Percentiles rank a stretch among this genome's conserved stretches.
Conservation (phyloP, 2,797 vertebrate genomes). For the Manis pentadactyla region DNA sequence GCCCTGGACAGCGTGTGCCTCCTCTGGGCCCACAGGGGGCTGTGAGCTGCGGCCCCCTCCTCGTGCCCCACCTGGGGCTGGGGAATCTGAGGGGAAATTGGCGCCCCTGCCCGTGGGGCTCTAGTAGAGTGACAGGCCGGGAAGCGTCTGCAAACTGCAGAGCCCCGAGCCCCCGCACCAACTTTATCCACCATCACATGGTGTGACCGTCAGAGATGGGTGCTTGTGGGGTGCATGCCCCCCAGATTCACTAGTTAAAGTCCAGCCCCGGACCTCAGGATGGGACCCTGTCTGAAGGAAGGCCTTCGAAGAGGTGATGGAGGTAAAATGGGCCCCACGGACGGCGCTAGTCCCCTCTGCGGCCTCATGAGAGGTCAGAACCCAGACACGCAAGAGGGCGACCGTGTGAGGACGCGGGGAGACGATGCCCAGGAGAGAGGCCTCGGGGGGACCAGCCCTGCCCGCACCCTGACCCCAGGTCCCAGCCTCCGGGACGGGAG, state of each 20-base stretch:
- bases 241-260: not conserved
- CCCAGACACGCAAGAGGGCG: no score
- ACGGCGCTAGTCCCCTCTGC: no score
- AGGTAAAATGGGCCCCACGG: not conserved
- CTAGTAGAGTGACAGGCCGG: not conserved
- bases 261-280: not conserved
- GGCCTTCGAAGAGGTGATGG: not conserved
- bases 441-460: not conserved
- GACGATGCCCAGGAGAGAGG: fast-evolving
- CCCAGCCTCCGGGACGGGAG: not conserved
- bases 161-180: not conserved
- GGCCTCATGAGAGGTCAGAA: not conserved
- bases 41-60: no score
- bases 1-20: not conserved
- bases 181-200: not conserved
- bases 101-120: not conserved
- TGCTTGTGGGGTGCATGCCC: fast-evolving
- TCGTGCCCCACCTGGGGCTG: fast-evolving
- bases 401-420: not conserved
- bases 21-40: no score
- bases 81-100: not conserved
- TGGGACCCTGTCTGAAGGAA: not conserved
- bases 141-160: not conserved
- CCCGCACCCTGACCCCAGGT: not conserved
- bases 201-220: not conserved